Base-by-base conservation (phyloP, 2,888 invertebrate species). In the Macrosiphum euphorbiae region DNA sequence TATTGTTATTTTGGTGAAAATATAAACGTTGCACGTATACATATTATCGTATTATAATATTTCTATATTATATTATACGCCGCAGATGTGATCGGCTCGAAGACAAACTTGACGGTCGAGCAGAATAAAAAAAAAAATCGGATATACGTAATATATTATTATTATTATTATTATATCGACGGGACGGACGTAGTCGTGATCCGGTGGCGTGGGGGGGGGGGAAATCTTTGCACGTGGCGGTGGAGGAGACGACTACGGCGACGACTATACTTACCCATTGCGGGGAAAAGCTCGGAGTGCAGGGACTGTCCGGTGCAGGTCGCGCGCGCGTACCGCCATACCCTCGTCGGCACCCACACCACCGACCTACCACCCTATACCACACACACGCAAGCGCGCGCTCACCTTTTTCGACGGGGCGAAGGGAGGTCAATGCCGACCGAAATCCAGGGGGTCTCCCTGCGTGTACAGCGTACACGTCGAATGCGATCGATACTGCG, bases 251-350 rank as follows among this genome's bases (percentile, higher is more conserved):
- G 47, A 44, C 47, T 55, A 20, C 44, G n/a, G 26, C 61, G 61
- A n/a, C 28, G 55, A 78, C 78, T 78, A 55, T 26, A 78, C n/a
- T n/a, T n/a, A n/a, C 20, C 35, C 78, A n/a, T n/a, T 16, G 16
- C 16, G n/a, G n/a, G 35, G 78, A 78, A 78, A 78, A 89, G n/a
- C 41, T 50, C 24, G 91, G 11, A 16, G 78, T 10, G n/a, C 28
- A 50, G 87, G 35, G 87, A 89, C 58, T 93, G 92, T 89, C 89
- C 89, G 88, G 89, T 92, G 92, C 89, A 93, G 92, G 89, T 93
- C 89, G 84, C 58, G 88, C 67, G 67, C 58, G 35, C 61, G 44
- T 61, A 61, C 61, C 55, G 26, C 67, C 78, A 61, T 55, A 52
- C 58, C 13, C 47, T n/a, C 20, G 28, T 26, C 52, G 1, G 41